Evolutionary conservation across 2,113 vertebrate genomes (phyloP).

Genomic region (Progne subis): DNA sequence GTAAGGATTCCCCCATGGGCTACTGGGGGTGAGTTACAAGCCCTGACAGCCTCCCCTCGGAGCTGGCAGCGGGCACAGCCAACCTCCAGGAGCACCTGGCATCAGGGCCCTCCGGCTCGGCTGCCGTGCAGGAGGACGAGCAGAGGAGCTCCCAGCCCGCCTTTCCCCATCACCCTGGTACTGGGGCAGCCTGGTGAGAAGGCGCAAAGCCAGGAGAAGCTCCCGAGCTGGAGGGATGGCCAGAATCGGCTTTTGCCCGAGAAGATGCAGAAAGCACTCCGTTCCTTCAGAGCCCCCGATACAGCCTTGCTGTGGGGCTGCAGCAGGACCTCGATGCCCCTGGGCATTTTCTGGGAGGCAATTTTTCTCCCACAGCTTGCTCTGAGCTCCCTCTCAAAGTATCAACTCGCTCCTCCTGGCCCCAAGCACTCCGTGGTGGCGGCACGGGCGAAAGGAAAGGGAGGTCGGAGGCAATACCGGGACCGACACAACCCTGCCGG

Average conservation of each 20-base stretch:
- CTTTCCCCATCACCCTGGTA: not conserved
- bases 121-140: not conserved
- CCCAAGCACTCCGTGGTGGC: not conserved
- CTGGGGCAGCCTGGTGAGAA: rapidly evolving
- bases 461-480: not conserved
- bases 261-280: not conserved
- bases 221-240: not conserved
- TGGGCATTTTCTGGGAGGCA: not conserved
- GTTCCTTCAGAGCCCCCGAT: not conserved
- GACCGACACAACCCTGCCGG: not conserved
- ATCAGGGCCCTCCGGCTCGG: not conserved
- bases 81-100: not conserved
- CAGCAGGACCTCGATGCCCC: not conserved
- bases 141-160: not conserved
- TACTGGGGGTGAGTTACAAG: not conserved
- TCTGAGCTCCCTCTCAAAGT: not conserved
- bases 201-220: rapidly evolving
- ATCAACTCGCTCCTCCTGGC: not conserved
- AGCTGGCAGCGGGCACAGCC: not conserved
- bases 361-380: not conserved
- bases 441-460: not conserved
- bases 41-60: too few species aligned
- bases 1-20: not conserved
- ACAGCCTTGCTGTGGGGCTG: too few species aligned
- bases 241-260: not conserved